A percentile compares a stretch with the other conserved stretches of the same genome.
phyloP scores from a whole-genome alignment of 2,888 invertebrate species.

The Zhuqinia jingwanae region DNA sequence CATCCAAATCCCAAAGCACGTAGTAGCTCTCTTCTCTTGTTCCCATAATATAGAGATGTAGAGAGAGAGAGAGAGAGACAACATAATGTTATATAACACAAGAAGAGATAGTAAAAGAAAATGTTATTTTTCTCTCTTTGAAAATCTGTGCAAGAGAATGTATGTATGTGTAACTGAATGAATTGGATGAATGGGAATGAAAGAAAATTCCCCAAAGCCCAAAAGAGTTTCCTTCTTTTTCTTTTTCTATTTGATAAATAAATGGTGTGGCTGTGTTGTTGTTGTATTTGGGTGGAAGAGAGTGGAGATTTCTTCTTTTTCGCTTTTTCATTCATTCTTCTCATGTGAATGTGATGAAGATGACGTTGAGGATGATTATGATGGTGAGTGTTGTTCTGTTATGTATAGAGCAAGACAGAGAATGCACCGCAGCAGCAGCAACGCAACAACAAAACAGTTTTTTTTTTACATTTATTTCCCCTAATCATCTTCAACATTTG shows the following conservation, averaged over 20 bases:
- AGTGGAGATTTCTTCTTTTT: conserved; percentile 20
- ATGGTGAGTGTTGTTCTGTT: conserved; percentile 5
- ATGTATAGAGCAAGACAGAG: background rate
- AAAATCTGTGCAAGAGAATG: conserved; percentile 15
- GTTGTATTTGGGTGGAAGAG: background rate
- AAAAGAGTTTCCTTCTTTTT: conserved; percentile 48
- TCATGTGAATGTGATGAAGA: background rate
- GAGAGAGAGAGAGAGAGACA: too few species aligned
- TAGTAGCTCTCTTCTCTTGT: background rate
- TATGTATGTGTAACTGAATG: conserved; percentile 21
- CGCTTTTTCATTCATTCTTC: background rate
- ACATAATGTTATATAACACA: background rate
- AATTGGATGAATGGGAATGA: conserved; percentile 45
- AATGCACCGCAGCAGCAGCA: conserved; percentile 1
- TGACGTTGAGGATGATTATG: background rate
- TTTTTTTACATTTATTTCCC: conserved; percentile 15
- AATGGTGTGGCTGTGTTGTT: background rate
- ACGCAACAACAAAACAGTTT: background rate
- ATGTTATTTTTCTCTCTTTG: conserved; percentile 20
- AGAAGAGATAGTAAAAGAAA: conserved; percentile 16
- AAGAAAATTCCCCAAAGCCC: conserved; percentile 58
- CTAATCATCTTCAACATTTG: conserved; percentile 34
- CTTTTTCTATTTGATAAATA: background rate
- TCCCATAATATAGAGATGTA: too few species aligned
- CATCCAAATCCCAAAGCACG: background rate